Evolutionary conservation across 2,888 invertebrate species (phyloP).

Genomic region (Dexiosoma caninum): DNA sequence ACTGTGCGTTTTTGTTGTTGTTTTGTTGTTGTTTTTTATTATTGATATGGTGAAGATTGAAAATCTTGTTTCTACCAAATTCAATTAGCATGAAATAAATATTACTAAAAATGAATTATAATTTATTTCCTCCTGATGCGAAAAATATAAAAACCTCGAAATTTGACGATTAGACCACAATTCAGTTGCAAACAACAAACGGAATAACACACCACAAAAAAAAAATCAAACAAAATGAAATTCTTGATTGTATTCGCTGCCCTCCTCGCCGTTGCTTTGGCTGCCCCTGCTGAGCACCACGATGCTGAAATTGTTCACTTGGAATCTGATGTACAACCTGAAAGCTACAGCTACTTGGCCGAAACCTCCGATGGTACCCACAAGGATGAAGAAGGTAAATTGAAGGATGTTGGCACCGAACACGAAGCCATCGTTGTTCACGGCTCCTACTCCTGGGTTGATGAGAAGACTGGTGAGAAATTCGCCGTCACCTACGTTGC

Average conservation of each 20-base stretch:
- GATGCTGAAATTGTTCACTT: slow-evolving; percentile 80
- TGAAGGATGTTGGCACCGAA: slow-evolving; percentile 71
- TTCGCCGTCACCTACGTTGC: slow-evolving; percentile 67
- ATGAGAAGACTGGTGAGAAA: slow-evolving; percentile 64
- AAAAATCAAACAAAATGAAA: slow-evolving; percentile 67
- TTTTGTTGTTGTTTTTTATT: too few relatives aligned
- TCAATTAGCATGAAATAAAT: too few relatives aligned
- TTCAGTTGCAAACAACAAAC: too few relatives aligned
- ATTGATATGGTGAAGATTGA: too few relatives aligned
- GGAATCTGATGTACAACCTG: slow-evolving; percentile 79
- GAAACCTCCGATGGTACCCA: slow-evolving; percentile 68
- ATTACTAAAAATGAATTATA: too few relatives aligned
- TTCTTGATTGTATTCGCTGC: slow-evolving; percentile 75
- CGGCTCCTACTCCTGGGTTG: slow-evolving; percentile 67
- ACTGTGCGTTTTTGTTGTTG: too few relatives aligned
- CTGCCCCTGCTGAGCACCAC: slow-evolving; percentile 64
- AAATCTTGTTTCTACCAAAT: too few relatives aligned
- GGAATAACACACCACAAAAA: too few relatives aligned
- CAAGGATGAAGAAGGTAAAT: slow-evolving; percentile 63
- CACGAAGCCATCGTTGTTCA: slow-evolving; percentile 65
- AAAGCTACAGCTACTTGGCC: slow-evolving; percentile 79
- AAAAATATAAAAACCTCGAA: too few relatives aligned
- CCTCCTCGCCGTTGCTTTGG: slow-evolving; percentile 72
- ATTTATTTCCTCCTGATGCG: too few relatives aligned
- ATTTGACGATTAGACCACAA: too few relatives aligned